Base-by-base conservation (phyloP, 1,140 invertebrate species). In the Diabrotica undecimpunctata region DNA sequence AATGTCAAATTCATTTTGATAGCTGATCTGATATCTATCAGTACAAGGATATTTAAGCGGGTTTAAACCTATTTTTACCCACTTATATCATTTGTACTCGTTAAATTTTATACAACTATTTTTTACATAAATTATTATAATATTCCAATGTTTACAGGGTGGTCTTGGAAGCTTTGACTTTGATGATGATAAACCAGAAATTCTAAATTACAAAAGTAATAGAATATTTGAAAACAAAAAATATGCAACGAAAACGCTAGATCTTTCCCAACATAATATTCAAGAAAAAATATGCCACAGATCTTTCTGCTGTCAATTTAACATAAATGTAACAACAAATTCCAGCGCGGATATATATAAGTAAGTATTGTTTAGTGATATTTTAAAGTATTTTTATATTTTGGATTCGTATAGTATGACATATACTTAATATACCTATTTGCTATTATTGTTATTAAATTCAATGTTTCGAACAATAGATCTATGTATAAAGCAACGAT, bases 221-320 rank as follows among this genome's bases (percentile, higher is more conserved):
- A 63, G 57, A 37, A 58, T 65, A 10, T 72, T 73, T 55, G 39
- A 71, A 8, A 53, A 57, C 11, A 11, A 65, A 4, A 46, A 62
- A 1, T 73, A 71, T 25, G 36, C n/a, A 9, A 68, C 66, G 25
- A 62, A 67, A 50, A 7, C 50, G 1, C 39, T 71, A 11, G 50
- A 71, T 60, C 46, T 73, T 12, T 58, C 64, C 14, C 12, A 50
- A 57, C 2, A 9, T 10, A 52, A 11, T 3, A 55, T 66, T 55
- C 46, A 50, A n/a, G 64, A 70, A 12, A 13, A 62, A 14, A 46
- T 73, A 52, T 73, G 71, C 41, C 7, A 67, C 38, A 46, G 41
- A 7, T 0, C 8, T 10, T 69, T 73, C 50, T 73, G 71, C 60
- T 73, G 71, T 59, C 64, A 12, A 11, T 72, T 72, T 52, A 65